Base-by-base conservation (phyloP, 2,888 invertebrate genomes). In the Pandemis cinnamomeana region DNA sequence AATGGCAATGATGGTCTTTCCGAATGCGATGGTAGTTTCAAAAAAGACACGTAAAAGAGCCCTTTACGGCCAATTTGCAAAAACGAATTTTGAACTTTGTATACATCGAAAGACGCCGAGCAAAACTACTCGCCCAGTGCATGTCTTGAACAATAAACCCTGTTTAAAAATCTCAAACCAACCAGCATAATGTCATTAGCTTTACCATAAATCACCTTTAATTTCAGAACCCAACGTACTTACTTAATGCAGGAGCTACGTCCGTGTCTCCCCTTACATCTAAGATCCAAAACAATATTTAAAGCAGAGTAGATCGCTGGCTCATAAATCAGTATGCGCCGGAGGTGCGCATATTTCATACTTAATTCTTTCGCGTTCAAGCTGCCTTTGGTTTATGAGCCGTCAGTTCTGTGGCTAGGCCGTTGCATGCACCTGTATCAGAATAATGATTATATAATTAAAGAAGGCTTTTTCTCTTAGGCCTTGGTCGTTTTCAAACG, bases 331-430 rank as follows among this genome's bases (percentile, higher is more conserved):
- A 94, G 81, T 82, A 81, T 87, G 86, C 88, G 88, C 91, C 90
- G 84, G 84, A 86, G 90, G 87, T 87, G 86, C 89, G 90, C 91
- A 93, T 94, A 94, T 93, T 94, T 94, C 92, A 93, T 94, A 91
- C 88, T 94, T 93, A 94, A 93, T 93, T 94, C 93, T 94, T 93
- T 91, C 86, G 86, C 84, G 86, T 84, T 86, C 86, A 83, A 82
- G 79, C 83, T 81, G 83, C 79, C 80, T 83, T 72, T 89, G 80
- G 83, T 91, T 91, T 89, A 91, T 87, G 89, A 84, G 86, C 85
- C 84, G 87, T 87, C 90, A 87, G 86, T 87, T 85, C 80, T 82
- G 81, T 67, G 48, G 75, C 71, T 74, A 76, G 79, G 78, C 77
- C 81, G 80, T 84, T 84, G 80, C 81, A 81, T 85, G 82, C 89